phyloP scores from a whole-genome alignment of 2,797 vertebrate genomes.

The Perodicticus potto region DNA sequence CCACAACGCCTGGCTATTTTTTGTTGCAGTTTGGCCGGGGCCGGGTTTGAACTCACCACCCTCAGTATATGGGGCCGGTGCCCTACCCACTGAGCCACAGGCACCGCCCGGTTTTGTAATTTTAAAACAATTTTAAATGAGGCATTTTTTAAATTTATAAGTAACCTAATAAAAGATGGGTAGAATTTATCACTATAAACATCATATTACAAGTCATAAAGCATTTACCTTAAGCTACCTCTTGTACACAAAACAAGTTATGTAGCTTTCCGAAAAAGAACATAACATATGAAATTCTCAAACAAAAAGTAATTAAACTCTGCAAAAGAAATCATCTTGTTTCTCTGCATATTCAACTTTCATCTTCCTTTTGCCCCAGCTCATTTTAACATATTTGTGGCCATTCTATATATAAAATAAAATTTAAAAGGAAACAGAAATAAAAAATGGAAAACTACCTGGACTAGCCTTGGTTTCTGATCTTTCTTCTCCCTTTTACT shows the following conservation, averaged over 20 bases:
- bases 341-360: neutral
- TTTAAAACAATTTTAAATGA: neutral
- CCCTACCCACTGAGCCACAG: too few species aligned
- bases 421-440: neutral
- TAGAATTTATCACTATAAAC: neutral
- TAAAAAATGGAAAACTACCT: neutral
- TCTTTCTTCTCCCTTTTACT: neutral
- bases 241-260: neutral
- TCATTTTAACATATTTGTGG: slow-evolving; percentile 1
- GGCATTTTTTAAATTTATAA: neutral
- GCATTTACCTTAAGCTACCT: neutral
- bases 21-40: too few species aligned
- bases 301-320: neutral
- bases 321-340: neutral
- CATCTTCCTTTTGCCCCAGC: neutral
- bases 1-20: too few species aligned
- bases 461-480: neutral
- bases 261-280: neutral
- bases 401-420: neutral
- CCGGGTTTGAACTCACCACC: too few species aligned
- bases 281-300: neutral
- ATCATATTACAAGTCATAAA: slow-evolving; percentile 21
- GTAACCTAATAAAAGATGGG: neutral
- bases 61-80: too few species aligned
- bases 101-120: neutral